Base-by-base conservation (phyloP, 2,888 invertebrate genomes). In the Hermodice carunculata region DNA sequence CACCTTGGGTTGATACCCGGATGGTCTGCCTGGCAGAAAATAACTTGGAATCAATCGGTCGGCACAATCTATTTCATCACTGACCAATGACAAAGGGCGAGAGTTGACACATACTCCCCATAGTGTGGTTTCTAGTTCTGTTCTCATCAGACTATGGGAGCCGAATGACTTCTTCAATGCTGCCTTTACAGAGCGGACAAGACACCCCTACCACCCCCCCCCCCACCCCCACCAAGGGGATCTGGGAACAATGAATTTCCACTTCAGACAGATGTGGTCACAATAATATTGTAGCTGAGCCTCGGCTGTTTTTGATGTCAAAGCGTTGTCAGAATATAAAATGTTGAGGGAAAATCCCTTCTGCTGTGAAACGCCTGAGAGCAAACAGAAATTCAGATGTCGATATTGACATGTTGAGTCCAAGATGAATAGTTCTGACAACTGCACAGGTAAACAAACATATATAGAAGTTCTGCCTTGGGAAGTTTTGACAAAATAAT, bases 191-290 rank as follows among this genome's bases (percentile, higher is more conserved):
- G 59, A 60, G 14, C 54, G 22, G 0, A 65, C 31, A 1, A 65
- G 29, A 4, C 40, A 46, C 31, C 61, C 65, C 60, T 60, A 60
- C 65, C 65, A 65, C 1, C 65, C 65, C 54, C 60, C n/a, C n/a
- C n/a, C n/a, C n/a, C n/a, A n/a, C n/a, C n/a, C 65, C 60, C 54
- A 61, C 60, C 60, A 60, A 46, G 65, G 60, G 32, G 46, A 34
- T 8, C 19, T 14, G 8, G 60, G 54, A 6, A 37, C 42, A 40
- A 29, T 65, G 49, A 46, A 65, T 54, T 60, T 60, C 60, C 65
- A 65, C 1, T 32, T 32, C 1, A 48, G 57, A 31, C 31, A 24
- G n/a, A 17, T 28, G 29, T 17, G n/a, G 31, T 43, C 51, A n/a
- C 28, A 22, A 17, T 14, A 19, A 0, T 34, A 2, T 26, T 24